Evolutionary conservation across 2,797 vertebrate species (phyloP).

Genomic region (Clangula hyemalis): DNA sequence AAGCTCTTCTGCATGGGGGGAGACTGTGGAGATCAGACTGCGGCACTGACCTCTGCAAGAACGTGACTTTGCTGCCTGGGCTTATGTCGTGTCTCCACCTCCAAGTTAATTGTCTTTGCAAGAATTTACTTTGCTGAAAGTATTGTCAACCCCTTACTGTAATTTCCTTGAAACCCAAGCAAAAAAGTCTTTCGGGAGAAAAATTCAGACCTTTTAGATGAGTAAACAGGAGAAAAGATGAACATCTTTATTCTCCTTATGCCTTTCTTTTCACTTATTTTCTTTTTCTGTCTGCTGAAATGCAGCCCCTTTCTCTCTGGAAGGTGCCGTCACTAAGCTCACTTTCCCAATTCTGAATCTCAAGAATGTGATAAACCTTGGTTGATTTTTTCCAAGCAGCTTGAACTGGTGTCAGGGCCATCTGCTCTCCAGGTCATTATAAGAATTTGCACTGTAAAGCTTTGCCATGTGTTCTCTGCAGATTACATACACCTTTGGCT

Average conservation of each 20-base stretch:
- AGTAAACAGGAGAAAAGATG: not conserved
- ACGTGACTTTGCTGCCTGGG: not conserved
- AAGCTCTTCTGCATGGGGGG: not conserved
- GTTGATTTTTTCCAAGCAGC: not conserved
- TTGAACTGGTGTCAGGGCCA: conserved; percentile 39
- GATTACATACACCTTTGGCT: conserved; percentile 58
- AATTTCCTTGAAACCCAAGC: not conserved
- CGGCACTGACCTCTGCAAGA: not conserved
- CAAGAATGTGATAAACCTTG: not conserved
- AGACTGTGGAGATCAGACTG: not conserved
- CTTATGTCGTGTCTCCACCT: not conserved
- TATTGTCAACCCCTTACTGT: too few relatives aligned
- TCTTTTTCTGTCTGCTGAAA: not conserved
- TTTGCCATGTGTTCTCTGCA: conserved; percentile 58
- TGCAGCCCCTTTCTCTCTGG: not conserved
- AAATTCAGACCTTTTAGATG: not conserved
- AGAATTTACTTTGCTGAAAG: not conserved
- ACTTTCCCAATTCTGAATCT: not conserved
- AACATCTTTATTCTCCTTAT: not conserved
- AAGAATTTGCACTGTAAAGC: conserved; percentile 49
- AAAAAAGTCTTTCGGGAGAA: not conserved
- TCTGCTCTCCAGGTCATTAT: conserved; percentile 43
- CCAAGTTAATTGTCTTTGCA: not conserved
- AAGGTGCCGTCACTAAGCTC: not conserved
- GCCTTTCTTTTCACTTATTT: not conserved